A percentile compares a stretch with the other conserved stretches of the same genome.
Conservation (phyloP, 2,113 vertebrate genomes). For the Candoia aspera region DNA sequence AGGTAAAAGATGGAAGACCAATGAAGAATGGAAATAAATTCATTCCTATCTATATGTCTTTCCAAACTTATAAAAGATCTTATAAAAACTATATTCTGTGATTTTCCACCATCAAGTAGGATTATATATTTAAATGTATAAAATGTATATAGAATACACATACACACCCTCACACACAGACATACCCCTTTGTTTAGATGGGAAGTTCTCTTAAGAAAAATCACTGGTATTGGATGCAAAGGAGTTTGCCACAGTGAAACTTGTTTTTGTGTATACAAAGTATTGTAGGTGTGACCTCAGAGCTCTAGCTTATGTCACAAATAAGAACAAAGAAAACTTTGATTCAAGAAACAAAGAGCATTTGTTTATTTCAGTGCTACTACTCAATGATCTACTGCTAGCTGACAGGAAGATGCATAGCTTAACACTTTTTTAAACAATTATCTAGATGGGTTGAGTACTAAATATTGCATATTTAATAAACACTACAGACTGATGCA, state of each 20-base stretch:
- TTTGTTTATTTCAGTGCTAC: conserved; percentile 49
- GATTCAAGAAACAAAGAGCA: conserved; percentile 18
- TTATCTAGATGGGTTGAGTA: conserved; percentile 42
- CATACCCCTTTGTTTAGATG: background rate
- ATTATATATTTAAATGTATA: background rate
- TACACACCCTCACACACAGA: background rate
- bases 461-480: conserved; percentile 39
- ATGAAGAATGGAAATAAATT: background rate
- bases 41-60: background rate
- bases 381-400: conserved; percentile 52
- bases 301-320: background rate
- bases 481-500: conserved; percentile 58
- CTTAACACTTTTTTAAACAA: conserved; percentile 57
- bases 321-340: background rate
- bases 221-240: conserved; percentile 34
- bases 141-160: no score
- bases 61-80: background rate
- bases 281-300: background rate
- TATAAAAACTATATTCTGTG: background rate
- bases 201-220: background rate
- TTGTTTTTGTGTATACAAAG: background rate
- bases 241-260: conserved; percentile 28
- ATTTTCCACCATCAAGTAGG: background rate
- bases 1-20: background rate
- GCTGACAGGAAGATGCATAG: conserved; percentile 64